These are phyloP conservation scores for Melanotus villosus DNA, from an alignment of 2,888 invertebrate species.

Conservation along the genomic window DNA sequence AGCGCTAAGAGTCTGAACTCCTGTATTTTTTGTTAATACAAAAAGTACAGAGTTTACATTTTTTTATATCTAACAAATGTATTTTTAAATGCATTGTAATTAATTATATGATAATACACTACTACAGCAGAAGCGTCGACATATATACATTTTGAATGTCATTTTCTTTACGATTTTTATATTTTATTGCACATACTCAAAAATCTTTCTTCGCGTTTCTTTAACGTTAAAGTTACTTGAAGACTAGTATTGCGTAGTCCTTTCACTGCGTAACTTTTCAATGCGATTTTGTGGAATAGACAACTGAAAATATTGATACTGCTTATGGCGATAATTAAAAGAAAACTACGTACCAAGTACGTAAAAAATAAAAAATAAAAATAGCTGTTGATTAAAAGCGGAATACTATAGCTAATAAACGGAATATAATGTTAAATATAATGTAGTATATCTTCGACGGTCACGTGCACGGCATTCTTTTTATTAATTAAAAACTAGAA, in stretches of 20 bases:
- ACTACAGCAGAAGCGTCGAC: slow-evolving; percentile 5
- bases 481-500: slow-evolving; percentile 29
- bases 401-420: slow-evolving; percentile 7
- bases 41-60: slow-evolving; percentile 34
- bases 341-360: too few relatives aligned
- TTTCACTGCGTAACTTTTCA: slow-evolving; percentile 23
- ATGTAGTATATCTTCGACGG: slow-evolving; percentile 35
- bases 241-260: slow-evolving; percentile 43
- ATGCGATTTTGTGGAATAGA: slow-evolving; percentile 33
- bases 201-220: not conserved
- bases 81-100: slow-evolving; percentile 1
- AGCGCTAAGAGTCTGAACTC: slow-evolving; percentile 21
- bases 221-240: slow-evolving; percentile 32
- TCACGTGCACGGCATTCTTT: slow-evolving; percentile 14
- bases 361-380: slow-evolving; percentile 4
- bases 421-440: slow-evolving; percentile 1
- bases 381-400: slow-evolving; percentile 22
- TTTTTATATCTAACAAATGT: slow-evolving; percentile 10
- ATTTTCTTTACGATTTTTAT: not conserved
- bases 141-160: slow-evolving; percentile 43
- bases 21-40: slow-evolving; percentile 26
- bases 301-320: not conserved
- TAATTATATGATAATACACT: slow-evolving; percentile 13
- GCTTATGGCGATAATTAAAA: not conserved
- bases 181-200: slow-evolving; percentile 40